Evolutionary conservation across 2,113 vertebrate genomes (phyloP), one percentile per base, ranked within the genome.

Genomic region (Nothocercus julius): DNA sequence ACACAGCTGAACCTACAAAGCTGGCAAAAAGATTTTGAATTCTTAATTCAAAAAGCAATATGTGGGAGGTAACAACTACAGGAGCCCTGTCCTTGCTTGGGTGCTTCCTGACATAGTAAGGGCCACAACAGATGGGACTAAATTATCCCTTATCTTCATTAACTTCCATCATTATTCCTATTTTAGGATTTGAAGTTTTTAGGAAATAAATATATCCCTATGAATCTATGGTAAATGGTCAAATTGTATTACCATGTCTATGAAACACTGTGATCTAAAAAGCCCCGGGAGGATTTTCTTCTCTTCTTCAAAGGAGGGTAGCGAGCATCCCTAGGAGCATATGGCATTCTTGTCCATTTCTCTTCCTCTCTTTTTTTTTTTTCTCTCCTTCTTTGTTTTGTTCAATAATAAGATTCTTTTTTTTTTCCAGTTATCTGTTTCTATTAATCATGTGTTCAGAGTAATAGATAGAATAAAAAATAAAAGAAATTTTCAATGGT

Each of bases 21-120:
- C 61, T 96, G 84, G 86, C 59, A 94, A 72, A 34, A 81, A 32
- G 69, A 88, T 80, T 68, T 92, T 24, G 10, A 49, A 49, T 49
- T 49, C 21, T 89, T 84, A 54, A 85, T 62, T 90, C 40, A 92
- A 96, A 97, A 56, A 92, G 34, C 59, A 84, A 66, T 82, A 91
- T 7, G 42, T 69, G 38, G 56, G 74, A 92, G 44, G 45, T n/a
- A 91, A 87, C 34, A 38, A 67, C 18, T 61, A 58, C 5, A 69
- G 77, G 75, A 91, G 54, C 14, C 45, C 72, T 40, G 42, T 77
- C 80, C 34, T 94, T 77, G 32, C 47, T 88, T 70, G 93, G 38
- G 54, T 70, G 83, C 38, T 47, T 92, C 49, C 49, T 75, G 59
- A 44, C 14, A 69, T 40, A 81, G 19, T 83, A 36, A n/a, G 45